Evolutionary conservation across 2,797 vertebrate genomes (phyloP).

Genomic region (Fratercula arctica): DNA sequence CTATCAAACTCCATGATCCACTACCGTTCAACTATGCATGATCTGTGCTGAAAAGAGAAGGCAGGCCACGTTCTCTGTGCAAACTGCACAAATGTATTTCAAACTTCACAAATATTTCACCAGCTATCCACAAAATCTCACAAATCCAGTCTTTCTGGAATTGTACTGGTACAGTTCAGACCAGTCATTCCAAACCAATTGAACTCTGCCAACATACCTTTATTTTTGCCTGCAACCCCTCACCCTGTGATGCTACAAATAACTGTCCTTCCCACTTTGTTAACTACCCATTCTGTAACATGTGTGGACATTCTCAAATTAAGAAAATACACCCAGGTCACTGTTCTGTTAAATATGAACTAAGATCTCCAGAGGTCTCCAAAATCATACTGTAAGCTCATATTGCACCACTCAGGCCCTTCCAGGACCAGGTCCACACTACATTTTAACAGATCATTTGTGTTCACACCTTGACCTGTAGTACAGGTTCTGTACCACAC

Average conservation of each 20-base stretch:
- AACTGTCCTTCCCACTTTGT: neutral
- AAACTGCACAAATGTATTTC: neutral
- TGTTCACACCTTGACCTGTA: neutral
- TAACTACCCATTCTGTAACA: neutral
- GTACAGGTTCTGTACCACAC: neutral
- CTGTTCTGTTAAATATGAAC: neutral
- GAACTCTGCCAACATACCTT: neutral
- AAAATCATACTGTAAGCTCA: neutral
- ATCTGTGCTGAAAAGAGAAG: neutral
- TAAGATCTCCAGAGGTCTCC: neutral
- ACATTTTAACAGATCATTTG: neutral
- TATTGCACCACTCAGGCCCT: neutral
- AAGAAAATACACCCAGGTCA: rapidly evolving
- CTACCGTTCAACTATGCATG: neutral
- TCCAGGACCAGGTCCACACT: neutral
- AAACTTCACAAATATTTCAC: neutral
- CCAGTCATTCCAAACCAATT: neutral
- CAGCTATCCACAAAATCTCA: neutral
- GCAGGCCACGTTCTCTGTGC: neutral
- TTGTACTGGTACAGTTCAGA: neutral
- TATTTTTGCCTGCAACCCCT: neutral
- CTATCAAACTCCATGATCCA: neutral
- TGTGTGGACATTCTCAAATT: neutral
- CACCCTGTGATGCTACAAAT: neutral
- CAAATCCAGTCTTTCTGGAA: neutral